Base-by-base conservation (phyloP, 2,888 invertebrate genomes). In the Phytoseiulus persimilis region DNA sequence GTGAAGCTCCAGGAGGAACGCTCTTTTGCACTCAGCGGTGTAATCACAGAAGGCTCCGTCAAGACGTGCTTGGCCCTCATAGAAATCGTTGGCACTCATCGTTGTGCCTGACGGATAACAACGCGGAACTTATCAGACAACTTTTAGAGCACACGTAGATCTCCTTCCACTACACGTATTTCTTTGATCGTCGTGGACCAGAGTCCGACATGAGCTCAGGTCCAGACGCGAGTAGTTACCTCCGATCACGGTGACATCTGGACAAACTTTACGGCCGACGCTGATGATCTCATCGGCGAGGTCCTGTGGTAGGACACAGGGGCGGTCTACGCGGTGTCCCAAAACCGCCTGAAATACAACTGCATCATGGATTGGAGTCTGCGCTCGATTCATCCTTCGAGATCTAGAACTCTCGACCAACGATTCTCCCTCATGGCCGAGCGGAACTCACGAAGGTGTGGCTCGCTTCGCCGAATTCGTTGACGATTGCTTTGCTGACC, bases 11-110 rank as follows among this genome's bases (percentile, higher is more conserved):
- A 91, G 90, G 91, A 99, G 93, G 92, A 97, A 99, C 89, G 95
- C 95, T 94, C 96, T 95, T 93, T 98, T 98, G 91, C 99, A 98
- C n/a, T 94, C 93, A 92, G 96, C 96, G 0, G 95, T 95, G 93
- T 96, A 98, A 92, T 98, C 97, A 93, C 98, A 98, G 93, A 98
- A 98, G 6, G 98, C 98, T 0, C 99, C 98, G 93, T 99, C 98
- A 91, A 98, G 93, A 83, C 99, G 95, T 31, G 97, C 98, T 94
- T 99, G 98, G 46, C 91, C 98, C 95, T 99, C 99, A 93, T 99
- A 99, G 93, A 99, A 99, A 93, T 99, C 99, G 92, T 97, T 96
- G 18, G 98, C 96, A 93, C 98, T 98, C 95, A 98, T 95, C 0
- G 99, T 99, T 92, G 96, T 97, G 89, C 99, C 99, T 89, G 95